A percentile compares a stretch with the other conserved stretches of the same genome.
These are phyloP conservation scores for Morpho achilles DNA, from an alignment of 2,888 invertebrate genomes.

Conservation along the genomic window DNA sequence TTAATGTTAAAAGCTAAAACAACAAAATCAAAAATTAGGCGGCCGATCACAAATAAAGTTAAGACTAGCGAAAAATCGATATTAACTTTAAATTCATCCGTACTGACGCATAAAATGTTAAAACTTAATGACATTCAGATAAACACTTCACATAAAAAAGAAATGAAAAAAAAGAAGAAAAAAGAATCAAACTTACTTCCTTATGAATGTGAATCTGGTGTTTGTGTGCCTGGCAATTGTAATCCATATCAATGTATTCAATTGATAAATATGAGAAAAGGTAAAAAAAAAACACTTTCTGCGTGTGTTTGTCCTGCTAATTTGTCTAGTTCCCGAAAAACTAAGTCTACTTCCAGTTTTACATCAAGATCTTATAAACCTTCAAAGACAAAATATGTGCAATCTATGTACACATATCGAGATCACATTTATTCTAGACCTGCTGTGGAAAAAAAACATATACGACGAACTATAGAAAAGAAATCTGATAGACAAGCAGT, in stretches of 20 bases:
- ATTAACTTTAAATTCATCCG: slow-evolving; percentile 16
- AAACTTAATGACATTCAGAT: slow-evolving; percentile 26
- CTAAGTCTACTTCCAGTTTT: slow-evolving; percentile 36
- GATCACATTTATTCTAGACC: slow-evolving; percentile 9
- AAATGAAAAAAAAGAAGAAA: slow-evolving; percentile 10
- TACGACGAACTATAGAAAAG: slow-evolving; percentile 3
- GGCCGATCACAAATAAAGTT: slow-evolving; percentile 2
- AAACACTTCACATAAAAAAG: slow-evolving; percentile 1
- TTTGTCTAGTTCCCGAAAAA: slow-evolving; percentile 25
- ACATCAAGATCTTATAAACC: slow-evolving; percentile 25
- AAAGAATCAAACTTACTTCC: slow-evolving; percentile 25
- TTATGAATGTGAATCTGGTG: slow-evolving; percentile 39
- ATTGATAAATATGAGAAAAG: slow-evolving; percentile 32
- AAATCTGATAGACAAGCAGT: slow-evolving; percentile 22
- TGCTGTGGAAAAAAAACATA: slow-evolving; percentile 6
- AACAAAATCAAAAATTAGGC: slow-evolving; percentile 17
- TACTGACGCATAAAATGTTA: slow-evolving; percentile 3
- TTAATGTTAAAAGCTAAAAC: slow-evolving; percentile 34
- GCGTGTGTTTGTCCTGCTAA: slow-evolving; percentile 23
- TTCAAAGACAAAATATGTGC: slow-evolving; percentile 33
- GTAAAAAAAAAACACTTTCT: slow-evolving; percentile 19
- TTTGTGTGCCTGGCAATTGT: slow-evolving; percentile 38
- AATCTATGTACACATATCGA: slow-evolving; percentile 24
- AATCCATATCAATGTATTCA: slow-evolving; percentile 37
- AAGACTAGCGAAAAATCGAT: slow-evolving; percentile 24